Conservation (phyloP, 2,113 vertebrate genomes). For the Muntiacus reevesi region DNA sequence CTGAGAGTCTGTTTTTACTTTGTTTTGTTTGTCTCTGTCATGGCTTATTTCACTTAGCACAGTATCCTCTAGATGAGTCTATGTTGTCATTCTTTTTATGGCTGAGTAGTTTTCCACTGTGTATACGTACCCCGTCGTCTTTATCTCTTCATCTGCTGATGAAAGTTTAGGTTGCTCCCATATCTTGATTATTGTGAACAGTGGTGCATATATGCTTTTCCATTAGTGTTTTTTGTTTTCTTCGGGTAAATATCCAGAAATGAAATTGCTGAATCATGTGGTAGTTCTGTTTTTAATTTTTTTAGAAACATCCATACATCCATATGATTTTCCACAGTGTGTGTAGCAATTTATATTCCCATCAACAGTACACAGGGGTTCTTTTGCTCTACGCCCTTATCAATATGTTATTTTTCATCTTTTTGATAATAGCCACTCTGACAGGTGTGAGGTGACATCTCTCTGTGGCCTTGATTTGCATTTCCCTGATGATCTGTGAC, state of each 20-base stretch:
- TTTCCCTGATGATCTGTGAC: background rate
- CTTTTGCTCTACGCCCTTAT: background rate
- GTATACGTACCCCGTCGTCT: fast-evolving
- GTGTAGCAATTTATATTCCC: background rate
- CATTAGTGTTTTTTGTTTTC: background rate
- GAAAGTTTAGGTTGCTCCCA: background rate
- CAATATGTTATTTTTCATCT: background rate
- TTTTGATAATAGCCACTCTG: background rate
- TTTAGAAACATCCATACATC: background rate
- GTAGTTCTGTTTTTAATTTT: background rate
- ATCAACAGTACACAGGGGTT: background rate
- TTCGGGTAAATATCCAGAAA: background rate
- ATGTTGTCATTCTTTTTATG: background rate
- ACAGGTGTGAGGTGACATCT: background rate
- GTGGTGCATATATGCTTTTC: background rate
- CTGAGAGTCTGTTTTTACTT: background rate
- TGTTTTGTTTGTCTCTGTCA: background rate
- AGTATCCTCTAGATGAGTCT: background rate
- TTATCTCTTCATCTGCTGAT: background rate
- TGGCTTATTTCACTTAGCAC: background rate
- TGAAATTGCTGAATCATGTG: background rate
- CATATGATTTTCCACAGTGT: background rate
- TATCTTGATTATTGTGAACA: background rate
- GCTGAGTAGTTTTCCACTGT: background rate
- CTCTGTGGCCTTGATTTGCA: background rate